A percentile compares a stretch with the other conserved stretches of the same genome.
These are phyloP conservation scores for Condylostylus longicornis DNA, from an alignment of 1,140 invertebrate species.

Conservation along the genomic window DNA sequence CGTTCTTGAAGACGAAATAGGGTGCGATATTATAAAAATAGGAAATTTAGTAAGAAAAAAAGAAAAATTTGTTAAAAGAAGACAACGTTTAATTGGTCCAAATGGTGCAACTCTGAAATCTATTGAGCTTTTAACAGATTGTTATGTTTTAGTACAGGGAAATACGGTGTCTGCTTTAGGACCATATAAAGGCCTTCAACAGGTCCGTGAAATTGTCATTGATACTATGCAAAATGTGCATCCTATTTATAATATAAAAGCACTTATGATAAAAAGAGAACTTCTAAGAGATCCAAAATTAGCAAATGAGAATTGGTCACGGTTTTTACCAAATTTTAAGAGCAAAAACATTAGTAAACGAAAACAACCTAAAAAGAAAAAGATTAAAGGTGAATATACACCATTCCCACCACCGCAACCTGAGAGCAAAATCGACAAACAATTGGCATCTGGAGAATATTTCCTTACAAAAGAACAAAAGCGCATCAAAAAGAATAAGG, in stretches of 20 bases:
- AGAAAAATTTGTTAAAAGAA: constrained; percentile 90
- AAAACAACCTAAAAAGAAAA: constrained; percentile 71
- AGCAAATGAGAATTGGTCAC: constrained; percentile 91
- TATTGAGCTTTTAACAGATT: constrained; percentile 93
- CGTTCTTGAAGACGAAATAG: constrained; percentile 77
- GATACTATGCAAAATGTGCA: constrained; percentile 99
- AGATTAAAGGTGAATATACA: constrained; percentile 82
- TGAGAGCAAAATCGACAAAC: constrained; percentile 87
- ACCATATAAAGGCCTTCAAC: constrained; percentile 84
- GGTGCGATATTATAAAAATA: constrained; percentile 96
- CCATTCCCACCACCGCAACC: constrained; percentile 91
- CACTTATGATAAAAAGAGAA: constrained; percentile 94
- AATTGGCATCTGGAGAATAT: constrained; percentile 91
- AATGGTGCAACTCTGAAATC: constrained; percentile 95
- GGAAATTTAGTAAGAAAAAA: constrained; percentile 77
- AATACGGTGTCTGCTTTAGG: constrained; percentile 95
- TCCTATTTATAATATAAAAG: constrained; percentile 99
- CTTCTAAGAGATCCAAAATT: constrained; percentile 81
- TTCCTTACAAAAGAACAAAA: constrained; percentile 80
- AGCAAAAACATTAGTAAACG: constrained; percentile 78
- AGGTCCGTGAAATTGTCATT: constrained; percentile 82
- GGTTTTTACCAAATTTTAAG: constrained; percentile 92
- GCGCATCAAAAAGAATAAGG: constrained; percentile 51
- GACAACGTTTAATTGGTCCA: constrained; percentile 89
- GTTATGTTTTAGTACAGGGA: constrained; percentile 94